Evolutionary conservation across 2,888 invertebrate genomes (phyloP), one percentile per base, ranked within the genome.

Genomic region (Amphipoea lucens): DNA sequence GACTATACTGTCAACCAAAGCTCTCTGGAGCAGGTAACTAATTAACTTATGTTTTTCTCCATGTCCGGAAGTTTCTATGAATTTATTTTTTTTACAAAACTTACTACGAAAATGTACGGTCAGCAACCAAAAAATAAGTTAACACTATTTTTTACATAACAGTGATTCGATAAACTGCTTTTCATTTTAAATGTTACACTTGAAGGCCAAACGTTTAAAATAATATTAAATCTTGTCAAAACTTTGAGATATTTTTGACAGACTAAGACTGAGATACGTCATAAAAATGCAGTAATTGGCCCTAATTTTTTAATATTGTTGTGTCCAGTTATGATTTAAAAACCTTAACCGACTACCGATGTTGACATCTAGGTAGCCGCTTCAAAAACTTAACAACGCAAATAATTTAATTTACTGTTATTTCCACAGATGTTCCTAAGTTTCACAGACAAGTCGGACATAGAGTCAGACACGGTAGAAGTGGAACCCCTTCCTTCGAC

Each of bases 1-100:
- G 97, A 97, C 93, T 97, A 95, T 92, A 97, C 97, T n/a, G 85
- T 97, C 88, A 97, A 97, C 91, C 97, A 97, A 89, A 97, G 97
- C 93, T 97, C 97, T 20, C 94, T 97, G 65, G 97, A 97, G 87
- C 97, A 97, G 96, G 97, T 97, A 93, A 57, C 23, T 23, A 23
- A 57, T 23, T 57, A 23, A 51, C 6, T 51, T 17, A 20, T 51
- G 0, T 51, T 51, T 51, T 51, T 1, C 48, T 20, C 6, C 17
- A 6, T 6, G 6, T 51, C 51, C 51, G 5, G 17, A 17, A 51
- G 17, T 51, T 51, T 20, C 51, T 51, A 20, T 20, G 17, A 51
- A 51, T 20, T 20, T 6, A 9, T 57, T 57, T 60, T 29, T 60
- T 62, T 62, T 6, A 29, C 6, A n/a, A 62, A 14, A 29, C 29